Percentiles rank a stretch among this genome's conserved stretches.
Conservation (phyloP, 2,797 vertebrate genomes). For the Crossoptilon crossoptilon region DNA sequence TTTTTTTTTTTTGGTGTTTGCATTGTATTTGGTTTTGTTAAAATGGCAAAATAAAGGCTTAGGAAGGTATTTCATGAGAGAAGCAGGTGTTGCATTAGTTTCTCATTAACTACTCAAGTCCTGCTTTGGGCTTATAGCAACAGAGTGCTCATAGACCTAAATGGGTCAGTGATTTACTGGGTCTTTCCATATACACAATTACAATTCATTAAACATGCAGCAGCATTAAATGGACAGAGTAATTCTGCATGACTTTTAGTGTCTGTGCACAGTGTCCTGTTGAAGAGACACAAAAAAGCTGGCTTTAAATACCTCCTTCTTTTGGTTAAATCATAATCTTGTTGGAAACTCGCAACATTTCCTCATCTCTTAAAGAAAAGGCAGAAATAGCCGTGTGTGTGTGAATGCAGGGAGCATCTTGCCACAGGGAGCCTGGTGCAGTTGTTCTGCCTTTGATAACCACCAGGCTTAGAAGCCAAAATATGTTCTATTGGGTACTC, state of each 20-base stretch:
- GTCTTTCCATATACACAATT: constrained; percentile 69
- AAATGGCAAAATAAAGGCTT: constrained; percentile 59
- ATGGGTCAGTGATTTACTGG: constrained; percentile 66
- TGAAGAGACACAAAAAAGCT: constrained; percentile 41
- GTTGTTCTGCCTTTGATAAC: constrained; percentile 71
- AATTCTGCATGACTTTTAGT: constrained; percentile 56
- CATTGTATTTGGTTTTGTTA: constrained; percentile 57
- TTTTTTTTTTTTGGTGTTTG: background rate
- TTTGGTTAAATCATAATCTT: constrained; percentile 52
- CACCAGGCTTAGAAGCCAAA: constrained; percentile 81
- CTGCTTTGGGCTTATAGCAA: constrained; percentile 68
- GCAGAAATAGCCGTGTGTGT: background rate
- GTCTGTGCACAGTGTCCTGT: constrained; percentile 53
- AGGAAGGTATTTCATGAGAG: constrained; percentile 66
- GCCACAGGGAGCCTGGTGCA: constrained; percentile 27
- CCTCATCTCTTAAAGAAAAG: background rate
- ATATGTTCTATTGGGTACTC: constrained; percentile 82
- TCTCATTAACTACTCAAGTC: constrained; percentile 79
- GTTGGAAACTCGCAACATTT: constrained; percentile 52
- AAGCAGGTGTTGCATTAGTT: constrained; percentile 76
- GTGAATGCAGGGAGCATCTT: background rate
- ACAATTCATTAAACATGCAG: constrained; percentile 70
- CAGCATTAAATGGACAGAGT: constrained; percentile 49
- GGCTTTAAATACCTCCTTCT: constrained; percentile 63
- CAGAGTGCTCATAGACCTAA: constrained; percentile 67